Base-by-base conservation (phyloP, 2,113 vertebrate genomes). In the Rhineura floridana region DNA sequence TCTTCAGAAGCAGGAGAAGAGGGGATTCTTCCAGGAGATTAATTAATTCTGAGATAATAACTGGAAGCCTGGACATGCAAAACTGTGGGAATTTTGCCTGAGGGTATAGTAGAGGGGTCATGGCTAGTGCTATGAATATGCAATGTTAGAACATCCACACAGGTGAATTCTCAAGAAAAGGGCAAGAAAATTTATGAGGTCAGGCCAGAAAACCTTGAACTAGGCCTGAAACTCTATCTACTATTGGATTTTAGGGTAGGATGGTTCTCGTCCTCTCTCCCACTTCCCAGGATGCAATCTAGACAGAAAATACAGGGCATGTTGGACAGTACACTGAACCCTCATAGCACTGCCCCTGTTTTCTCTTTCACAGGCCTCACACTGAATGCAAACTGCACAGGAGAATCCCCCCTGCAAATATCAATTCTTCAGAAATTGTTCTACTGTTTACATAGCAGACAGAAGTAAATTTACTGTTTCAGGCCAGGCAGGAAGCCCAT, bases 171-270 rank as follows among this genome's bases (percentile, higher is more conserved):
- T 63, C 5, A 62, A 30, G 5, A 36, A 70, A 63, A 17, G 46
- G 21, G 19, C 12, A 78, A 36, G 25, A n/a, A 46, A 55, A 39
- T 7, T 55, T 25, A 50, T 86, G 25, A 65, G n/a, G 30, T n/a
- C 13, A 86, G 23, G 4, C 21, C 15, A 52, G 46, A 69, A 48
- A 69, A 39, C 23, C 48, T 39, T 46, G n/a, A 6, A 78, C 12
- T 55, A 48, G 25, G n/a, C 39, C 28, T 80, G 19, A 91, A 90
- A 89, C 3, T 3, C 62, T 85, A 92, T 13, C 0, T 85, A 87
- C 76, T 73, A 0, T 72, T 80, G 36, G 1, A 1, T 48, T 48
- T 75, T 80, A 79, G 39, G 11, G 25, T 55, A 42, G 65, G 25
- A 55, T 33, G n/a, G 7, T 72, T 4, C 36, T 46, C 13, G 62